Conservation (phyloP, 2,113 vertebrate species). For the Abramis brama region DNA sequence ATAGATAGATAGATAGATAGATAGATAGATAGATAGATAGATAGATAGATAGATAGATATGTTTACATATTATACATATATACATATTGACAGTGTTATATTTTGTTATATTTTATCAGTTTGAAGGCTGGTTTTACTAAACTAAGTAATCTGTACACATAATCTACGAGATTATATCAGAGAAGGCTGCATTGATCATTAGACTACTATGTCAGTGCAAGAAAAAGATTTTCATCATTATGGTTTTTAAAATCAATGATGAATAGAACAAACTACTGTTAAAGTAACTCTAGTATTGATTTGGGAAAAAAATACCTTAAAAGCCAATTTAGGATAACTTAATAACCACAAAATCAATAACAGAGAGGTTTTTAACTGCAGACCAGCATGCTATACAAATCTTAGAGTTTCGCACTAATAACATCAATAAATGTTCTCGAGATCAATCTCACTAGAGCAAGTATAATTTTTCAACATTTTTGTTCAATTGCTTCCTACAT, state of each 20-base stretch:
- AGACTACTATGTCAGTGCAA: not conserved
- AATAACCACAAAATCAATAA: constrained; percentile 24
- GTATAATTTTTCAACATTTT: not conserved
- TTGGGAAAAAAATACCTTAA: not conserved
- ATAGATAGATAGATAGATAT: not conserved
- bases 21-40: too few relatives aligned
- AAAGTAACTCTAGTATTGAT: constrained; percentile 3
- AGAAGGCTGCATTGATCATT: not conserved
- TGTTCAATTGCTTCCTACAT: not conserved
- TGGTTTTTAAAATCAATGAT: constrained; percentile 4
- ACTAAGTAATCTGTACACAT: not conserved
- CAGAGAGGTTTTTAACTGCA: not conserved
- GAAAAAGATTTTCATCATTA: not conserved
- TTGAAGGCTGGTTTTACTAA: not conserved
- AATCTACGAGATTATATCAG: not conserved
- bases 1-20: too few relatives aligned
- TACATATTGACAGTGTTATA: not conserved
- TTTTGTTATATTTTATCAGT: not conserved
- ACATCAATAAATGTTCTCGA: not conserved
- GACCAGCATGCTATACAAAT: constrained; percentile 11
- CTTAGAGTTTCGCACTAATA: not conserved
- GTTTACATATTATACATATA: not conserved
- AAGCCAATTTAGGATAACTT: constrained; percentile 25
- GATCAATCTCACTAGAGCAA: constrained; percentile 20
- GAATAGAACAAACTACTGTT: not conserved